Percentiles rank a stretch among this genome's conserved stretches.
phyloP scores from a whole-genome alignment of 2,888 invertebrate genomes.

The Plagodis dolabraria region DNA sequence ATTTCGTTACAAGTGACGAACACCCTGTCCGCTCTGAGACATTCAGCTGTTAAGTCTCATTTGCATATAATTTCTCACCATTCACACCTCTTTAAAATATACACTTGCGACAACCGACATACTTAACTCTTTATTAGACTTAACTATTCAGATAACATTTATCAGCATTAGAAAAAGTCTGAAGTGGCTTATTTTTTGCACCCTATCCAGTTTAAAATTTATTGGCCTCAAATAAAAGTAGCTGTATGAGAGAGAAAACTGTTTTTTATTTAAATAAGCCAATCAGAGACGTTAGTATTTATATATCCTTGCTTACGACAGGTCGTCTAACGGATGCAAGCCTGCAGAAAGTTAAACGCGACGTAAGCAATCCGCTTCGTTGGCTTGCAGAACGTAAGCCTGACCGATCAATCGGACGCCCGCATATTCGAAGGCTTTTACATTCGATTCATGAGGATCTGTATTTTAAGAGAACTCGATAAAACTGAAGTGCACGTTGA shows the following conservation, averaged over 20 bases:
- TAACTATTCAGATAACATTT: neutral
- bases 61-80: neutral
- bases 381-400: slow-evolving; percentile 25
- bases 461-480: slow-evolving; percentile 60
- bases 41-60: no score
- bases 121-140: neutral
- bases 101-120: slow-evolving; percentile 17
- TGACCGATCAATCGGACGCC: slow-evolving; percentile 46
- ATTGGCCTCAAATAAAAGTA: slow-evolving; percentile 14
- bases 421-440: slow-evolving; percentile 64
- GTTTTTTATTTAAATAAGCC: no score
- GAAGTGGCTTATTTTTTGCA: slow-evolving; percentile 17
- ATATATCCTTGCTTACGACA: slow-evolving; percentile 29
- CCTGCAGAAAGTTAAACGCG: slow-evolving; percentile 40
- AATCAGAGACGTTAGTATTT: slow-evolving; percentile 13
- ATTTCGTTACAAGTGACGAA: no score
- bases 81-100: neutral
- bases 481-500: slow-evolving; percentile 57
- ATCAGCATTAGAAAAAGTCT: slow-evolving; percentile 16
- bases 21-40: no score
- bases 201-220: slow-evolving; percentile 14
- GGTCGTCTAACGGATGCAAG: slow-evolving; percentile 20
- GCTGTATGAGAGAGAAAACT: neutral
- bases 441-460: slow-evolving; percentile 61
- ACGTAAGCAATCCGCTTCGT: slow-evolving; percentile 36